Base-by-base conservation (phyloP, 2,888 invertebrate species). In the Diarsia mendica region DNA sequence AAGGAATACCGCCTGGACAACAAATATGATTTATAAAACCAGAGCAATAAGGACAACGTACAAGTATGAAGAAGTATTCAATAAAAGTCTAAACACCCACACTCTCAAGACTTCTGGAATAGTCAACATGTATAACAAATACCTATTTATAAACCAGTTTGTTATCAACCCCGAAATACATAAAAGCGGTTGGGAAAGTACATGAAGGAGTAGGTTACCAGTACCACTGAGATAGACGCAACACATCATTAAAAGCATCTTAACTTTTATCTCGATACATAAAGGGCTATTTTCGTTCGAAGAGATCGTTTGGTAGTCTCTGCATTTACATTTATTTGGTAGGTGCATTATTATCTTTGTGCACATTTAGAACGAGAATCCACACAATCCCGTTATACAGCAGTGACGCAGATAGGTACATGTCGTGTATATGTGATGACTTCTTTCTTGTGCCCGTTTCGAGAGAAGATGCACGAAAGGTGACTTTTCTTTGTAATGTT, bases 91-190 rank as follows among this genome's bases (percentile, higher is more conserved):
- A 3, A 8, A 18, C 18, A 23, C 18, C 11, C 13, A 13, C 20
- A 9, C 67, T 65, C 23, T 23, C 48, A 3, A 44, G 20, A 20
- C 13, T 49, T 23, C 9, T 23, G 5, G 13, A 51, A 66, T 23
- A 49, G n/a, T 39, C n/a, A 66, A 65, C 18, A 48, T 48, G 28
- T 28, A 28, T 28, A 28, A 0, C 11, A 39, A 10, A n/a, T 48
- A 72, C 15, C 11, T 55, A 23, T 33, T 6, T 23, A 58, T 46
- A 9, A 64, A 61, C 9, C 33, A 53, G 13, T 64, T 58, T 33
- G 18, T 65, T 77, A 79, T 77, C 80, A 28, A n/a, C 4, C 13
- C 65, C 46, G 46, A 39, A 72, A 72, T 23, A 72, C 65, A 72
- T 65, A 72, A 72, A 80, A 79, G 18, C 63, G n/a, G 65, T 28